These are phyloP conservation scores for Mormyrops attenuatus DNA, from an alignment of 2,797 vertebrate genomes.

Conservation along the genomic window DNA sequence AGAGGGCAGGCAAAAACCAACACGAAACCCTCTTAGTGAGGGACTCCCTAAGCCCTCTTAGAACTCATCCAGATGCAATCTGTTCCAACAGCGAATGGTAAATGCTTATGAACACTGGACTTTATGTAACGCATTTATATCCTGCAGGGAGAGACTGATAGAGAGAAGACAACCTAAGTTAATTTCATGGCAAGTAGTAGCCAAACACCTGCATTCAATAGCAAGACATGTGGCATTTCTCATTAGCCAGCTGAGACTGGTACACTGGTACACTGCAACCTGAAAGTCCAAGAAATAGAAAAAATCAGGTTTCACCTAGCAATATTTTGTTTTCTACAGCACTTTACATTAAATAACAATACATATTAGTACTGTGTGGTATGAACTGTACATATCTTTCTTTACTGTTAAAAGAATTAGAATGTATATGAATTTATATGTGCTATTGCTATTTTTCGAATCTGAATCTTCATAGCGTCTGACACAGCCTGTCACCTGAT, in stretches of 20 bases:
- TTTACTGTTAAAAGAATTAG: background rate
- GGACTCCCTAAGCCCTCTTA: no score
- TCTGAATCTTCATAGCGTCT: background rate
- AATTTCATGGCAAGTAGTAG: background rate
- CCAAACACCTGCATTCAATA: background rate
- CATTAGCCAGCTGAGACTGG: background rate
- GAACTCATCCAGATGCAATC: background rate
- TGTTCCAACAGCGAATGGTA: background rate
- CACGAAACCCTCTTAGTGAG: background rate
- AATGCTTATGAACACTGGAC: background rate
- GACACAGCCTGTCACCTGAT: slow-evolving; percentile 6
- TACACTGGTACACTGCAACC: background rate
- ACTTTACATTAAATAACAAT: background rate
- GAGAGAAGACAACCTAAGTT: slow-evolving; percentile 2
- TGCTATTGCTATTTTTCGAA: background rate
- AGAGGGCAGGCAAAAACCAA: background rate
- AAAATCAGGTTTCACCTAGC: background rate
- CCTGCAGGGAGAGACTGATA: background rate
- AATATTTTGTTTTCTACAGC: background rate
- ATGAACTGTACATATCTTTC: background rate
- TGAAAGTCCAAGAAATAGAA: background rate
- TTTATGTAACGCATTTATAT: slow-evolving; percentile 5
- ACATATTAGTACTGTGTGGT: background rate
- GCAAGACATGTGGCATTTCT: background rate
- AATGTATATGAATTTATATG: background rate